These are phyloP conservation scores for Schizopygopsis malacanthus DNA, from an alignment of 2,797 vertebrate species.

Conservation along the genomic window DNA sequence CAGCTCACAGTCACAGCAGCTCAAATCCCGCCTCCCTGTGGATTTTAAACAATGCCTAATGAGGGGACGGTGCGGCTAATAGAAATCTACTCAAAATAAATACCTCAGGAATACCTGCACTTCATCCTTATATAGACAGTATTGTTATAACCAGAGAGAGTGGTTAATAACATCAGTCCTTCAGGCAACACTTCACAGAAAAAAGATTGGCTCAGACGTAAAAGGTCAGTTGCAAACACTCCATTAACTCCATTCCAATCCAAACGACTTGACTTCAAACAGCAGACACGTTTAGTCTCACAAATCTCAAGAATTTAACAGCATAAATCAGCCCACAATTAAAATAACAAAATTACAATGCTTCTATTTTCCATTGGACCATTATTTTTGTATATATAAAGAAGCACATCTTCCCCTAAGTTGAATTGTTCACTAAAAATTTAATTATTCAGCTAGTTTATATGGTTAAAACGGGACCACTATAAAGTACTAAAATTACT, in stretches of 20 bases:
- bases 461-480: not conserved
- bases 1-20: not conserved
- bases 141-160: conserved; percentile 14
- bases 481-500: too few species aligned
- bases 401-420: not conserved
- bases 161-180: conserved; percentile 17
- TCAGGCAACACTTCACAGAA: conserved; percentile 14
- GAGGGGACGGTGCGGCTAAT: not conserved
- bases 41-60: conserved; percentile 37
- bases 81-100: conserved; percentile 31
- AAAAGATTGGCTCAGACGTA: not conserved
- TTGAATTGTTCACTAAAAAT: not conserved
- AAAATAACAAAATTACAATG: not conserved
- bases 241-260: not conserved
- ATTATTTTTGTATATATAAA: not conserved
- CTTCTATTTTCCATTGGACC: not conserved
- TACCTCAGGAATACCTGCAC: conserved; percentile 16
- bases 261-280: not conserved
- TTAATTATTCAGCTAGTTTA: too few species aligned
- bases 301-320: not conserved
- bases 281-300: conserved; percentile 12
- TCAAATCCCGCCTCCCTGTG: not conserved
- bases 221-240: conserved; percentile 21
- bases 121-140: conserved; percentile 45
- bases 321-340: not conserved